Conservation (phyloP, 2,113 vertebrate genomes). For the Sterrhoptilus dennistouni region DNA sequence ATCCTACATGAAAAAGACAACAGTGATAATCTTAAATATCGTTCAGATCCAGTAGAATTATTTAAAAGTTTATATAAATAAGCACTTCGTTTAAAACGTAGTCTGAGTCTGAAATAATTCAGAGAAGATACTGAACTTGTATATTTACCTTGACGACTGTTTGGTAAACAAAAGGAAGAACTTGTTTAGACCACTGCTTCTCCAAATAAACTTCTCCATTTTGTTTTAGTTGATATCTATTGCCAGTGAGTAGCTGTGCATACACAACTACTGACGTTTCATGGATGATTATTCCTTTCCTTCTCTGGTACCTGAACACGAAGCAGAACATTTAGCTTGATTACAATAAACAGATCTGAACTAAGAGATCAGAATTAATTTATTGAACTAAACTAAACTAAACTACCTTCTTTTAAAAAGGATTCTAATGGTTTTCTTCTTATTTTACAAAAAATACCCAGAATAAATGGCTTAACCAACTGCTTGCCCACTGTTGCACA, state of each 20-base stretch:
- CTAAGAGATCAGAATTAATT: background rate
- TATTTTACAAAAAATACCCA: background rate
- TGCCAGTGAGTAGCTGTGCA: slow-evolving; percentile 88
- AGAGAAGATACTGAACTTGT: background rate
- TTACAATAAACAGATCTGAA: background rate
- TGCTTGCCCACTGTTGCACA: background rate
- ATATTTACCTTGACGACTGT: slow-evolving; percentile 87
- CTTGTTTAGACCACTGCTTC: slow-evolving; percentile 97
- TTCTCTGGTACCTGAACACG: slow-evolving; percentile 81
- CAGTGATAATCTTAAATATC: background rate
- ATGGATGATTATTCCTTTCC: slow-evolving; percentile 92
- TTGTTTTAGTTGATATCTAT: slow-evolving; percentile 86
- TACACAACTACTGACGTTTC: slow-evolving; percentile 86
- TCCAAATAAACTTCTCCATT: slow-evolving; percentile 89
- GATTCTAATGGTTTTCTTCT: background rate
- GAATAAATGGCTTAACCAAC: background rate
- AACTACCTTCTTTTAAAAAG: background rate
- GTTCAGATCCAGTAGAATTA: background rate
- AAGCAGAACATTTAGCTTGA: background rate
- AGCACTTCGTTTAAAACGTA: background rate
- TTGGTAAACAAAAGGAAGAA: slow-evolving; percentile 90
- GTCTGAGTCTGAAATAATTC: background rate
- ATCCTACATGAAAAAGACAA: slow-evolving; percentile 77
- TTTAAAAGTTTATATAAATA: background rate
- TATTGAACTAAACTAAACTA: background rate